Evolutionary conservation across 2,888 invertebrate species (phyloP).

Genomic region (Lasioglossum vierecki): DNA sequence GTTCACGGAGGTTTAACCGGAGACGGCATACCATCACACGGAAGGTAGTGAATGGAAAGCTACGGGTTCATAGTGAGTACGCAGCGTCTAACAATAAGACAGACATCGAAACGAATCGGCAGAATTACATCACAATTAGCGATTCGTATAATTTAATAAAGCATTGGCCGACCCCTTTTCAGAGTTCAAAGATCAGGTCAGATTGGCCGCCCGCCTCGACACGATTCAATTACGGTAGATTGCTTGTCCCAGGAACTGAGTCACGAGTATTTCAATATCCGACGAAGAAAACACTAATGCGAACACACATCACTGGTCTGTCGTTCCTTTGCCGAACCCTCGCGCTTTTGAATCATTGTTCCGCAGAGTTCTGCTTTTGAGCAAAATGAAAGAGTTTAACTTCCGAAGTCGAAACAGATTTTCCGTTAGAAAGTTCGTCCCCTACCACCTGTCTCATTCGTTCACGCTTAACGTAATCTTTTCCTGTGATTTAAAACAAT

Average conservation of each 20-base stretch:
- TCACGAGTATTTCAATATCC: not conserved
- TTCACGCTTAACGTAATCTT: too few species aligned
- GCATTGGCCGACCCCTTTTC: conserved; percentile 27
- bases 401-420: not conserved
- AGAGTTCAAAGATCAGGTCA: conserved; percentile 28
- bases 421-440: too few species aligned
- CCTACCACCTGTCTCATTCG: too few species aligned
- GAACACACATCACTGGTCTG: not conserved
- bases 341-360: not conserved
- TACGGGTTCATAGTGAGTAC: not conserved
- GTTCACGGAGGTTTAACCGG: not conserved
- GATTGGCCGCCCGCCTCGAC: not conserved
- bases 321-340: not conserved
- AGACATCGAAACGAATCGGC: not conserved
- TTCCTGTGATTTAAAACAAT: too few species aligned
- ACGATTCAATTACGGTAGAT: conserved; percentile 31
- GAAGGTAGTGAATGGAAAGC: not conserved
- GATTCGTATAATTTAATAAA: conserved; percentile 25
- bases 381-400: not conserved
- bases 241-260: not conserved
- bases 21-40: not conserved
- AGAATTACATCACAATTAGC: conserved; percentile 41
- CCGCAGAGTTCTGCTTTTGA: not conserved
- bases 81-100: not conserved
- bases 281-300: not conserved